Conservation (phyloP, 2,888 invertebrate genomes). For the Bunonema sp. region DNA sequence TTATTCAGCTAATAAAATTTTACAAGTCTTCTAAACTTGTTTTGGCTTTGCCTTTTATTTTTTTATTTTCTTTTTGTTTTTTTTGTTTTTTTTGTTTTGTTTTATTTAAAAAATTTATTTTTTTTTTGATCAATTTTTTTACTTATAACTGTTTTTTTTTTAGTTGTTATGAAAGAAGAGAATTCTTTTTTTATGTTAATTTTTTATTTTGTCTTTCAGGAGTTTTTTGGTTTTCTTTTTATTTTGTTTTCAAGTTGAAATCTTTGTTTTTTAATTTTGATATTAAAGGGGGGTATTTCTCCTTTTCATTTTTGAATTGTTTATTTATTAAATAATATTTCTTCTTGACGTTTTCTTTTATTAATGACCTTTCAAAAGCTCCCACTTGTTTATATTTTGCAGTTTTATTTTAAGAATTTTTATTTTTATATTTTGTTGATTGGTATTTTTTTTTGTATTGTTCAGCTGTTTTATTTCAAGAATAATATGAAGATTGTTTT, state of each 20-base stretch:
- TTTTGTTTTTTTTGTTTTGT: conserved; percentile 20
- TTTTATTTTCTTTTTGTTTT: conserved; percentile 18
- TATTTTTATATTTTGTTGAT: conserved; percentile 14
- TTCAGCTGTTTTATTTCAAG: conserved; percentile 29
- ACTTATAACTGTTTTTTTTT: conserved; percentile 54
- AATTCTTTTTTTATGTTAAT: conserved; percentile 52
- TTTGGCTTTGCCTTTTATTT: conserved; percentile 14
- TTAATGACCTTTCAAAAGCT: conserved; percentile 46
- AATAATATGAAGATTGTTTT: no score
- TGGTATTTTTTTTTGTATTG: conserved; percentile 9
- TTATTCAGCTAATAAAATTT: no score
- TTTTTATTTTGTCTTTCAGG: conserved; percentile 15
- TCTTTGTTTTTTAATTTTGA: conserved; percentile 54
- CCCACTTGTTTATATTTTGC: conserved; percentile 12
- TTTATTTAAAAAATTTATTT: conserved; percentile 28
- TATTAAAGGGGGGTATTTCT: conserved; percentile 56
- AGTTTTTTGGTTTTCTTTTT: conserved; percentile 53
- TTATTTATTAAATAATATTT: conserved; percentile 59
- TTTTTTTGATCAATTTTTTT: conserved; percentile 32
- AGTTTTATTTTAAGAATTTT: conserved; percentile 21
- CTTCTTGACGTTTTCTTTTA: conserved; percentile 49
- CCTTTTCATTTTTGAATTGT: conserved; percentile 59
- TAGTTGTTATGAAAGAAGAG: conserved; percentile 62
- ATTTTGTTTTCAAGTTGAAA: conserved; percentile 47
- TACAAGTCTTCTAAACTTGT: no score